Conservation (phyloP, 2,888 invertebrate genomes). For the Lasioglossum morio region DNA sequence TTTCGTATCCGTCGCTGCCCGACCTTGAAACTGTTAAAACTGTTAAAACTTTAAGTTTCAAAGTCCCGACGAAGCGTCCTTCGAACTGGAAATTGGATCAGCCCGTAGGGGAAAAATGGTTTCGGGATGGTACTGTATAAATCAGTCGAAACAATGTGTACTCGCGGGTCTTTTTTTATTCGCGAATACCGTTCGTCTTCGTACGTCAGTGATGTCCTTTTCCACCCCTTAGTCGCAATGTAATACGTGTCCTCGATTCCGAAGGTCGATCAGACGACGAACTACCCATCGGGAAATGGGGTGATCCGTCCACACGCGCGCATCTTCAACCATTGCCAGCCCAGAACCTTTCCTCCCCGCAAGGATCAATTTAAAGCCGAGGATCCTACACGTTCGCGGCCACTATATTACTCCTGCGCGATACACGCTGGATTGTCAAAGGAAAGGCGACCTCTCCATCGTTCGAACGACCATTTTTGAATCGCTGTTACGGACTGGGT, state of each 20-base stretch:
- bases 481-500: background rate
- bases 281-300: slow-evolving; percentile 62
- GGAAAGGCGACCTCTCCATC: slow-evolving; percentile 9
- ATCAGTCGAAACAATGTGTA: slow-evolving; percentile 5
- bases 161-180: slow-evolving; percentile 34
- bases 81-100: background rate
- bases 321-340: slow-evolving; percentile 50
- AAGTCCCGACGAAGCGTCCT: background rate
- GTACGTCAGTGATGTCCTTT: slow-evolving; percentile 66
- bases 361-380: slow-evolving; percentile 39
- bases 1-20: background rate
- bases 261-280: slow-evolving; percentile 69
- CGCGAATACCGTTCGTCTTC: slow-evolving; percentile 44
- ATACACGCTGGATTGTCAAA: slow-evolving; percentile 26
- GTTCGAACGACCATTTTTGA: background rate
- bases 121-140: background rate
- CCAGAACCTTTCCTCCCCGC: slow-evolving; percentile 5
- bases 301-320: slow-evolving; percentile 56
- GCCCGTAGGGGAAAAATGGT: background rate
- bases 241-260: slow-evolving; percentile 71
- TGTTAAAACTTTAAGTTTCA: background rate
- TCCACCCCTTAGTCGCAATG: slow-evolving; percentile 64
- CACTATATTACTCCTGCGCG: slow-evolving; percentile 35
- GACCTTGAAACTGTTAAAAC: background rate
- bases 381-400: slow-evolving; percentile 26